phyloP scores from a whole-genome alignment of 2,888 invertebrate species.

The Drosophila buzzatii region DNA sequence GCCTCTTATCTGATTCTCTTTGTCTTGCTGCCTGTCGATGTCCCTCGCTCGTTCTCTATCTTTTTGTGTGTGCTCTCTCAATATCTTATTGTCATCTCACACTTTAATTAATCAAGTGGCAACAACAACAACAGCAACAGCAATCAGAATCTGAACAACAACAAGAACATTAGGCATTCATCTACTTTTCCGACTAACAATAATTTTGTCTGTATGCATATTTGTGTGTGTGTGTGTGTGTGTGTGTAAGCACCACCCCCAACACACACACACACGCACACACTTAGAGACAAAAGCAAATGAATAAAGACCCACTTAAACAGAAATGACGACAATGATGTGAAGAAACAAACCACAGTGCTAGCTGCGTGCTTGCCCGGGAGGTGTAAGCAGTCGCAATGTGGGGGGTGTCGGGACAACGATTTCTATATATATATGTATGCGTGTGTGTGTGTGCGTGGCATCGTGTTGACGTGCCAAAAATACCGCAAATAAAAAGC shows the following conservation, averaged over 20 bases:
- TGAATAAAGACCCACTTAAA: conserved; percentile 53
- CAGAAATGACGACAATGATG: conserved; percentile 57
- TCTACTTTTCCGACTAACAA: conserved; percentile 38
- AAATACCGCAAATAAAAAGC: conserved; percentile 59
- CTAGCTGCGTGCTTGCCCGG: background rate
- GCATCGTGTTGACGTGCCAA: conserved; percentile 53
- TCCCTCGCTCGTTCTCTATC: conserved; percentile 16
- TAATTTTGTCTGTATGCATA: conserved; percentile 24
- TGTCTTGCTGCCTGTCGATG: conserved; percentile 20
- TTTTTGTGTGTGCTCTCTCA: conserved; percentile 21
- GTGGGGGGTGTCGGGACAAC: conserved; percentile 17
- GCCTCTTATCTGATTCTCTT: conserved; percentile 1
- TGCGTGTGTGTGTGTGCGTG: conserved; percentile 8
- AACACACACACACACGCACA: background rate
- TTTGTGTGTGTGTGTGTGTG: conserved; percentile 7
- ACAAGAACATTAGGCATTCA: conserved; percentile 33
- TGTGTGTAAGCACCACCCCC: conserved; percentile 4
- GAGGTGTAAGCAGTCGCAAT: background rate
- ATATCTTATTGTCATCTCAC: conserved; percentile 51
- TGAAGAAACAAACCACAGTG: conserved; percentile 26
- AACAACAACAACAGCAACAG: conserved; percentile 23
- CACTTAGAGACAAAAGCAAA: conserved; percentile 21
- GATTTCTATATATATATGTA: background rate
- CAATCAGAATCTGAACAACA: conserved; percentile 16
- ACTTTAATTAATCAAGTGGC: conserved; percentile 61